A percentile compares a stretch with the other conserved stretches of the same genome.
phyloP scores from a whole-genome alignment of 2,113 vertebrate species.

The Uria lomvia region DNA sequence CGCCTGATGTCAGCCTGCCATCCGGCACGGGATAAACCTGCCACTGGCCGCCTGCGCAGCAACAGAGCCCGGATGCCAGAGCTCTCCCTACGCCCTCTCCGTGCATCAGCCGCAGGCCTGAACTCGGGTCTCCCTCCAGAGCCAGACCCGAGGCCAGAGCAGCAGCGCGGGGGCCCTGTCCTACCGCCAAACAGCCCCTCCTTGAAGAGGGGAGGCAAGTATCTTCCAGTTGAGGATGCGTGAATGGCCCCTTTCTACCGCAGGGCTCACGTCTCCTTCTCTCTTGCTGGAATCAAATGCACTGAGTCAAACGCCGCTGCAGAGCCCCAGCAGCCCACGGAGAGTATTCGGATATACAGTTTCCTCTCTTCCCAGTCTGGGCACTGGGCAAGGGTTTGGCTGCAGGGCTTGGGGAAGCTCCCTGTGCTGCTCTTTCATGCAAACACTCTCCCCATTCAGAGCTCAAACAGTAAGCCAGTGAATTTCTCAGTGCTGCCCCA shows the following conservation, averaged over 20 bases:
- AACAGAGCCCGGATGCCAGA: background rate
- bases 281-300: background rate
- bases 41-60: background rate
- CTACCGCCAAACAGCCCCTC: background rate
- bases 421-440: background rate
- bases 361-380: background rate
- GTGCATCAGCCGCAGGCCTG: background rate
- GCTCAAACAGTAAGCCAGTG: background rate
- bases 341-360: accelerated
- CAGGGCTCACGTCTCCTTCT: background rate
- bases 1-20: accelerated
- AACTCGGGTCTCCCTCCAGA: background rate
- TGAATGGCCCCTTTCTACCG: background rate
- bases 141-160: background rate
- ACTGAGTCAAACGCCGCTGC: background rate
- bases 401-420: background rate
- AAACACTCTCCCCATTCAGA: background rate
- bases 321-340: background rate
- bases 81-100: background rate
- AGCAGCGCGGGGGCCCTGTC: background rate
- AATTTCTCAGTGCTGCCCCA: background rate
- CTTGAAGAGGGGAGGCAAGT: background rate
- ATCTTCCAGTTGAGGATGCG: background rate
- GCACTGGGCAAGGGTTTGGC: background rate
- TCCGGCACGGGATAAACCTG: background rate